phyloP scores from a whole-genome alignment of 2,797 vertebrate species.

The Epinephelus malabaricus region DNA sequence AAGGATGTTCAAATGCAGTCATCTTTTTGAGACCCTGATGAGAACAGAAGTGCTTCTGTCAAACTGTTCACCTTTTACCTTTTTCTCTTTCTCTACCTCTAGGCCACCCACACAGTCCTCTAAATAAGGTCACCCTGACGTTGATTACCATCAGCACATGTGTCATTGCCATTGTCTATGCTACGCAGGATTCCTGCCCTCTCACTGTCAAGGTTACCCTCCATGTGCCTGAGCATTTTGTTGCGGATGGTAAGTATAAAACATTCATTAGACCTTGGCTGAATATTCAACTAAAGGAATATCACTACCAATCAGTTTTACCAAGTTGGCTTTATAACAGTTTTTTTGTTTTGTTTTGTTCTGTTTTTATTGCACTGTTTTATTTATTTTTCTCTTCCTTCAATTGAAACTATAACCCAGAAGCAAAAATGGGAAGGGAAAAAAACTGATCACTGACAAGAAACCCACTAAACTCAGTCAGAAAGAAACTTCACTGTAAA shows the following conservation, averaged over 20 bases:
- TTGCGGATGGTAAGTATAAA: conserved; percentile 94
- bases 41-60: conserved; percentile 24
- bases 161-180: conserved; percentile 94
- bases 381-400: not conserved
- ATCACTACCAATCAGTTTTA: not conserved
- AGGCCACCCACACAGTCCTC: conserved; percentile 95
- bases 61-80: conserved; percentile 28
- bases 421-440: not conserved
- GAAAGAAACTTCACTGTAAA: not conserved
- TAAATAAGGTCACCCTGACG: conserved; percentile 96
- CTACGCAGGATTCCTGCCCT: conserved; percentile 95
- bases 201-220: conserved; percentile 98
- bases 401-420: not conserved
- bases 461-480: not conserved
- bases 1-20: conserved; percentile 6
- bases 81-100: conserved; percentile 53
- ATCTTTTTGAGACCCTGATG: conserved; percentile 7
- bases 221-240: conserved; percentile 98
- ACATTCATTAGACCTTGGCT: conserved; percentile 37
- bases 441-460: not conserved
- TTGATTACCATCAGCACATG: conserved; percentile 97
- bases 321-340: not conserved
- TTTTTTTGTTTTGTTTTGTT: no score
- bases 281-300: not conserved
- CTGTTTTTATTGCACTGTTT: no score